Conservation (phyloP, 2,888 invertebrate genomes). For the Chirona hameri region DNA sequence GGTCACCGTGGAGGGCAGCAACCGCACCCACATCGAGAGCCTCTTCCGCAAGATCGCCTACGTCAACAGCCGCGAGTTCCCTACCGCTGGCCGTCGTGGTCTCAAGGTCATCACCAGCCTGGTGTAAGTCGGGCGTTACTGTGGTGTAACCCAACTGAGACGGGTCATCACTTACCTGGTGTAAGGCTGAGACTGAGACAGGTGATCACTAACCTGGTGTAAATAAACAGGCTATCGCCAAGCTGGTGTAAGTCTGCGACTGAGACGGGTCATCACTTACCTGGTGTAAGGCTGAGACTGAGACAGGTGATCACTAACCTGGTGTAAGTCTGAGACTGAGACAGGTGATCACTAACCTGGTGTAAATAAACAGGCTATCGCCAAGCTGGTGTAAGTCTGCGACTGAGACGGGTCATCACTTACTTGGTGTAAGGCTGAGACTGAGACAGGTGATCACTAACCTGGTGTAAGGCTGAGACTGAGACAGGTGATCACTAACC, state of each 20-base stretch:
- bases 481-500: no score
- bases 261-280: no score
- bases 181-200: no score
- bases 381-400: conserved; percentile 58
- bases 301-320: no score
- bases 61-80: conserved; percentile 83
- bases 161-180: no score
- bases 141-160: no score
- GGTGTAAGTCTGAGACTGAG: conserved; percentile 50
- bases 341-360: no score
- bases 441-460: no score
- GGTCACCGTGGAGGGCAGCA: conserved; percentile 86
- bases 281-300: no score
- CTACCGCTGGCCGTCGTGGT: conserved; percentile 91
- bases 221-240: conserved; percentile 74
- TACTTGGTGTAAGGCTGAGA: no score
- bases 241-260: conserved; percentile 59
- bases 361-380: conserved; percentile 69
- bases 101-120: conserved; percentile 76
- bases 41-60: conserved; percentile 83
- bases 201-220: no score
- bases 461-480: conserved; percentile 56
- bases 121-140: conserved; percentile 52
- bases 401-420: no score
- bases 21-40: conserved; percentile 82